Conservation (phyloP, 35 echinoderm and acorn worm species). For the Strongylocentrotus purpuratus region DNA sequence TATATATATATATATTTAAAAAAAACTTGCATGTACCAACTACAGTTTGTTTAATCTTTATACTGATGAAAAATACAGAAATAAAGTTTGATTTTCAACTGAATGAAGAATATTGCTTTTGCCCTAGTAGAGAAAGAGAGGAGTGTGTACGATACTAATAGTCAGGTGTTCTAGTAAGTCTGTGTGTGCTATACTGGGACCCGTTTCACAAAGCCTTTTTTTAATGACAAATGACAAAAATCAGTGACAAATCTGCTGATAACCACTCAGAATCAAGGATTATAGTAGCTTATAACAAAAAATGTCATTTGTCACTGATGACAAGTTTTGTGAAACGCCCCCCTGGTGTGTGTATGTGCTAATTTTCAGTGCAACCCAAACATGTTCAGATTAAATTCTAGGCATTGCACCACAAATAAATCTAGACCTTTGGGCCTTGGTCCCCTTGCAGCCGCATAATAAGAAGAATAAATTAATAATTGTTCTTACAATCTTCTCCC, state of each 20-base stretch:
- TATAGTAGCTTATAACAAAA: too few relatives aligned
- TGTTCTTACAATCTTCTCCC: not conserved
- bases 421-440: not conserved
- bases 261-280: too few relatives aligned
- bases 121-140: not conserved
- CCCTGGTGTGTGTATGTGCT: not conserved
- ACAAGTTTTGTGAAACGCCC: too few relatives aligned
- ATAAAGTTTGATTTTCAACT: not conserved
- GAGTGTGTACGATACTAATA: not conserved
- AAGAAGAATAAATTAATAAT: not conserved
- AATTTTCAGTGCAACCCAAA: conserved; percentile 9
- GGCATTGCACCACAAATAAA: not conserved
- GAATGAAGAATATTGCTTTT: not conserved
- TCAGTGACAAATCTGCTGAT: too few relatives aligned
- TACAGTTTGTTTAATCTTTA: not conserved
- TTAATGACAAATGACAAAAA: too few relatives aligned
- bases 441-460: not conserved
- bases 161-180: not conserved
- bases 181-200: not conserved
- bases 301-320: too few relatives aligned
- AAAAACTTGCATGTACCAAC: not conserved
- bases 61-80: not conserved
- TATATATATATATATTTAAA: too few relatives aligned
- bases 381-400: not conserved
- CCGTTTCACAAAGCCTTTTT: too few relatives aligned